Evolutionary conservation across 2,113 vertebrate species (phyloP).

Genomic region (Ictidomys tridecemlineatus): DNA sequence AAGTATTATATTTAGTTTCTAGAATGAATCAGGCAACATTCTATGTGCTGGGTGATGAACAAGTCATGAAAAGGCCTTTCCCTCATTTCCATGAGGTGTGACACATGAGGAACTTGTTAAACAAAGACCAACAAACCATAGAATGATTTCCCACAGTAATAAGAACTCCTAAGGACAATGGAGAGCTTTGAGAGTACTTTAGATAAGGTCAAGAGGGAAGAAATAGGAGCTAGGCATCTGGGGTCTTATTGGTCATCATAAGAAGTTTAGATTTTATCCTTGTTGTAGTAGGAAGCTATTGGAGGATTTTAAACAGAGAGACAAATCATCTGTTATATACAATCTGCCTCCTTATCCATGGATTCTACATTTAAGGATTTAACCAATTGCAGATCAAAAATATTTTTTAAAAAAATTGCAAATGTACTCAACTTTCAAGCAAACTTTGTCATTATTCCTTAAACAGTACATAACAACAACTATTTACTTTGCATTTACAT

Average conservation of each 20-base stretch:
- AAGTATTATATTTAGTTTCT: background rate
- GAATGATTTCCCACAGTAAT: background rate
- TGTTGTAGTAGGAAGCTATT: background rate
- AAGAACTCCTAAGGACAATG: background rate
- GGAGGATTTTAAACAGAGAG: background rate
- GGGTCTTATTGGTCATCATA: background rate
- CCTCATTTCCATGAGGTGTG: background rate
- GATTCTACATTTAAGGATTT: background rate
- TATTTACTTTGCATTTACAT: background rate
- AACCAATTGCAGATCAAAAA: background rate
- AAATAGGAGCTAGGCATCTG: rapidly evolving
- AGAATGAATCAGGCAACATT: background rate
- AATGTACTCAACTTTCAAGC: background rate
- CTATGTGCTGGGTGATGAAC: background rate
- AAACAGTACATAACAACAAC: background rate
- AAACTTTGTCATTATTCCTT: background rate
- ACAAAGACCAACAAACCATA: background rate
- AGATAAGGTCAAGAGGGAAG: background rate
- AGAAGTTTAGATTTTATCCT: background rate
- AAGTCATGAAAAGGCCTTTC: background rate
- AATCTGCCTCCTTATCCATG: background rate
- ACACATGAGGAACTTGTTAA: background rate
- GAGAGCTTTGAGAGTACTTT: background rate
- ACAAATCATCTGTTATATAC: background rate
- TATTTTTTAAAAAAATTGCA: no score